These are phyloP conservation scores for Acromyrmex charruanus DNA, from an alignment of 1,140 invertebrate species.

Conservation along the genomic window DNA sequence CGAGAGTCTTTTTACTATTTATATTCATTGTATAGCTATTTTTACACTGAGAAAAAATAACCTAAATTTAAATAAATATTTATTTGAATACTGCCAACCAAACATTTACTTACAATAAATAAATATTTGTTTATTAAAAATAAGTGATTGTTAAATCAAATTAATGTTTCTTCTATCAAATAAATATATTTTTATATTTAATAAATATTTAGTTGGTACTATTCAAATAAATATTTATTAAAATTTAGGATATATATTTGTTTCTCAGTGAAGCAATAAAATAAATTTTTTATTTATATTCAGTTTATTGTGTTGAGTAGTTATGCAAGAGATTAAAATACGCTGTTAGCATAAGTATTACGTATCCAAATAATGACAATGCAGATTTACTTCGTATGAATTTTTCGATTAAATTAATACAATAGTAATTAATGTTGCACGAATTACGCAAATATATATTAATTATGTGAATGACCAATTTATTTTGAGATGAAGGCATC, in stretches of 20 bases:
- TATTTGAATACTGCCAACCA: no score
- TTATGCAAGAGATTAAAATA: not conserved
- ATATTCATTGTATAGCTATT: not conserved
- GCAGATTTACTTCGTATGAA: not conserved
- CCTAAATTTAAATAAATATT: no score
- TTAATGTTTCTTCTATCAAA: no score
- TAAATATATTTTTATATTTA: no score
- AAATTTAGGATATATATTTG: no score
- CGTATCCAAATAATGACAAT: not conserved
- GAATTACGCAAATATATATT: not conserved
- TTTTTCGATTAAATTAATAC: constrained; percentile 7
- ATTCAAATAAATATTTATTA: no score
- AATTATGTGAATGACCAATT: not conserved
- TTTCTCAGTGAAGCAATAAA: not conserved
- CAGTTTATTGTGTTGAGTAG: no score
- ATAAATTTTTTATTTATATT: not conserved
- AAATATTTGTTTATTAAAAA: no score
- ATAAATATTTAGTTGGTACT: no score
- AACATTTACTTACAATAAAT: no score
- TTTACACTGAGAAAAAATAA: not conserved
- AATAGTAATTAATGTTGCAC: not conserved
- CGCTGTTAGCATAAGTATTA: not conserved
- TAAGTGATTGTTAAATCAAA: no score
- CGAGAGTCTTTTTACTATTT: not conserved
- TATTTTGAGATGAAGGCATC: not conserved